Percentiles rank a stretch among this genome's conserved stretches.
These are phyloP conservation scores for Masticophis lateralis DNA, from an alignment of 2,797 vertebrate genomes.

Conservation along the genomic window DNA sequence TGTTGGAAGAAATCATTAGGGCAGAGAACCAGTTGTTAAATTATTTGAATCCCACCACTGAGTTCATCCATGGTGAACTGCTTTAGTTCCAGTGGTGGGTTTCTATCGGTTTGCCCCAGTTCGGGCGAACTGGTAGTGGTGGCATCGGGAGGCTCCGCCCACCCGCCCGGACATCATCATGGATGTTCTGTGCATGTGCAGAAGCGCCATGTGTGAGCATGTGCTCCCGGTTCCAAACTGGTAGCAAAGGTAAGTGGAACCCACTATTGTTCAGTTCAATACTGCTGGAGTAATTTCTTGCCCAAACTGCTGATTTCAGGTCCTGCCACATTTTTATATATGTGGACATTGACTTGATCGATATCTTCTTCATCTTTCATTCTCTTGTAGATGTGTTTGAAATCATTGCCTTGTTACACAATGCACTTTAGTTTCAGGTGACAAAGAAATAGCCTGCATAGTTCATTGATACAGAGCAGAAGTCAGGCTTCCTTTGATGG, in stretches of 20 bases:
- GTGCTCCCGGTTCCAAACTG: too few species aligned
- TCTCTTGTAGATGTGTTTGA: not conserved
- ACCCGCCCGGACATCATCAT: too few species aligned
- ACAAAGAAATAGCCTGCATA: not conserved
- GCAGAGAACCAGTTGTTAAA: too few species aligned
- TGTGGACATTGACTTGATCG: not conserved
- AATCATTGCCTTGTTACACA: not conserved
- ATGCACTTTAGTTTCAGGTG: not conserved
- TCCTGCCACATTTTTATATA: not conserved
- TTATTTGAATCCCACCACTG: too few species aligned
- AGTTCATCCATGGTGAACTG: not conserved
- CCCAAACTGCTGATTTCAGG: not conserved
- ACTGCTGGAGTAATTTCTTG: not conserved
- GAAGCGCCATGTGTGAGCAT: too few species aligned
- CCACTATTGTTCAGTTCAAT: not conserved
- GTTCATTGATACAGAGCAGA: not conserved
- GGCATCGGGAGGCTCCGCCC: too few species aligned
- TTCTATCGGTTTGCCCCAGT: too few species aligned
- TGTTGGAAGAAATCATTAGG: too few species aligned
- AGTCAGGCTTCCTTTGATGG: not conserved
- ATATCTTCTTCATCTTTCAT: not conserved
- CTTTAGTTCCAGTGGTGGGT: not conserved
- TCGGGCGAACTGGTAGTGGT: too few species aligned
- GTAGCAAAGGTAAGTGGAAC: too few species aligned
- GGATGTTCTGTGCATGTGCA: too few species aligned